Base-by-base conservation (phyloP, 64 coral and sea anemone species). In the Acropora tenuis region DNA sequence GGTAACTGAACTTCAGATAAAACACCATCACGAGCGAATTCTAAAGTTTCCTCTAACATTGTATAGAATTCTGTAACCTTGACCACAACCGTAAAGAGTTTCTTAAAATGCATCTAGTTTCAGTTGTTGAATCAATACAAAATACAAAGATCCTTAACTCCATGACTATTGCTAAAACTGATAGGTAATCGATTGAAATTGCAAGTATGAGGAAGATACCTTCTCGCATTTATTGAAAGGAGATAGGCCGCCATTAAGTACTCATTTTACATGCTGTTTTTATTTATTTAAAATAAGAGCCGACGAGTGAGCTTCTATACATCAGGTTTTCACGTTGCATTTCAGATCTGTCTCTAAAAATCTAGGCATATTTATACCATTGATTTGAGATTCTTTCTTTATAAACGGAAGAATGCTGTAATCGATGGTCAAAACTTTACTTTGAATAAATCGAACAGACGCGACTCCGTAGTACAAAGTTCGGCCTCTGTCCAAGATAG, bases 381-480 rank as follows among this genome's bases (percentile, higher is more conserved):
- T 46, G 61, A 71, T 72, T 44, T 8, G 41, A 44, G 47, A 47
- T 85, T 2, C 68, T 71, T 72, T 43, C 47, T 2, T 66, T 44
- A 8, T 66, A 30, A 30, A 30, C 57, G 30, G 30, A 30, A 30
- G 30, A 30, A 30, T 30, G 30, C 30, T 30, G 30, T 30, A 30
- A 30, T 30, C 30, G 30, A 30, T 30, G 30, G 30, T 30, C 30
- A 30, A 30, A 30, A 30, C 30, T 30, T 30, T 30, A 30, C 30
- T 30, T 30, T 30, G 30, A 30, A 30, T 30, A 30, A 30, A 30
- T 30, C 30, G 30, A 76, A 76, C 44, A 46, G 20, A 76, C 74
- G 43, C 74, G 74, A 76, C 15, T 76, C 47, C 2, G 45, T 41
- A 65, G 57, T 46, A 84, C 59, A 47, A 84, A 68, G 59, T 84